Evolutionary conservation across 53 echinoderm and acorn worm genomes (phyloP), one percentile per base, ranked within the genome.

Genomic region (Temnopleurus reevesii): DNA sequence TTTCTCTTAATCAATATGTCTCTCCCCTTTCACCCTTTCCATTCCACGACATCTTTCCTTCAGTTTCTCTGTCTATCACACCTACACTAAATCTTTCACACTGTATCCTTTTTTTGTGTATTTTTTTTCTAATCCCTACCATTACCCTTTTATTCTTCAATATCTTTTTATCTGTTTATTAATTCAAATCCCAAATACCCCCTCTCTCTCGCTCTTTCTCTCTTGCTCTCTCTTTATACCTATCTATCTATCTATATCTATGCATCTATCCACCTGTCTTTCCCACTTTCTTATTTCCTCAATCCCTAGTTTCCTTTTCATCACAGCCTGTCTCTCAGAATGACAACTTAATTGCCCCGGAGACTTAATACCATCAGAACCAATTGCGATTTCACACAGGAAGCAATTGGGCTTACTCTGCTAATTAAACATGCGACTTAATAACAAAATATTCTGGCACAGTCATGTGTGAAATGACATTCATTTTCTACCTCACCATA

Each of bases 341-440:
- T 41, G 38, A 66, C 66, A 36, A 66, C n/a, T 66, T 66, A 21
- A 66, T 66, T 66, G 38, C 41, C 38, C 5, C n/a, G 66, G 41
- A 41, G 66, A 41, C 6, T 6, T n/a, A n/a, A 4, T 41, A 41
- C 41, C 19, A 66, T 36, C 66, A 66, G 19, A 38, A 36, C 41
- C 66, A 66, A 66, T 66, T 66, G 38, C 66, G 38, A 66, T 66
- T 66, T 66, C 66, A 66, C 36, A 41, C 66, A 19, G 35, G 36
- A 21, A 66, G 36, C n/a, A 21, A 1, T 66, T 55, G 3, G 19
- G 41, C 66, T 66, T 38, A 66, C 38, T 41, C 41, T 66, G 41
- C 5, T 66, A 66, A 66, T 66, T 66, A 66, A n/a, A n/a, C 66
- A 66, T 38, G 19, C 41, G 0, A 4, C 66, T 21, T 66, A 66